phyloP scores from a whole-genome alignment of 2,888 invertebrate species.

The Dryadula phaetusa region DNA sequence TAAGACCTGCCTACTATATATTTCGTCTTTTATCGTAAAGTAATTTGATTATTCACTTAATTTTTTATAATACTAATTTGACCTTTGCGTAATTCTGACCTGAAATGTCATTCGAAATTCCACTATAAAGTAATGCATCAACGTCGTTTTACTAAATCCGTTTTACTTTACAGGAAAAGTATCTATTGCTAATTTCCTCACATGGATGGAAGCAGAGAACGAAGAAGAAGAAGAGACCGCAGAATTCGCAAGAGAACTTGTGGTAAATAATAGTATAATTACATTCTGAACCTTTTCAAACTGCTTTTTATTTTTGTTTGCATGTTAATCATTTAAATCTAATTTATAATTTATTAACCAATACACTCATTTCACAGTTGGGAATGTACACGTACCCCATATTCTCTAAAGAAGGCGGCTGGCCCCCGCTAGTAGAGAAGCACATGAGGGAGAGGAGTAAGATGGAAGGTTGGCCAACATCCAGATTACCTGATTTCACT shows the following conservation, averaged over 20 bases:
- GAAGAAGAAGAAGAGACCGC: slow-evolving; percentile 14
- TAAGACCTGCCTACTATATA: no score
- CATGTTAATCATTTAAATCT: no score
- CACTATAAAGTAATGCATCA: no score
- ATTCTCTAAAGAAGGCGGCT: slow-evolving; percentile 16
- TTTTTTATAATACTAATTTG: no score
- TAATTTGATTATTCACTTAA: no score
- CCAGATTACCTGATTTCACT: not conserved
- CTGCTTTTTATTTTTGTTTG: no score
- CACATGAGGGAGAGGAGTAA: not conserved
- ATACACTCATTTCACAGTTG: not conserved
- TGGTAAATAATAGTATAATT: slow-evolving; percentile 1
- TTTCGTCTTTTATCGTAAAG: no score
- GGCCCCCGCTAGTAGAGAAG: slow-evolving; percentile 11
- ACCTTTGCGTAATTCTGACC: no score
- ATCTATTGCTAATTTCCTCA: not conserved
- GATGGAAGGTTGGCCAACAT: not conserved
- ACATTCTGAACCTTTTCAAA: not conserved
- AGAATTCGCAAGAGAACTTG: slow-evolving; percentile 6
- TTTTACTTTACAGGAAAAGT: not conserved
- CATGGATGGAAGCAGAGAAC: slow-evolving; percentile 13
- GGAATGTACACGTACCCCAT: slow-evolving; percentile 19
- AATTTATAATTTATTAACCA: no score
- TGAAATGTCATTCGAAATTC: no score
- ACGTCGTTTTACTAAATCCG: no score